Evolutionary conservation across 2,113 vertebrate species (phyloP).

Genomic region (Rallus limicola): DNA sequence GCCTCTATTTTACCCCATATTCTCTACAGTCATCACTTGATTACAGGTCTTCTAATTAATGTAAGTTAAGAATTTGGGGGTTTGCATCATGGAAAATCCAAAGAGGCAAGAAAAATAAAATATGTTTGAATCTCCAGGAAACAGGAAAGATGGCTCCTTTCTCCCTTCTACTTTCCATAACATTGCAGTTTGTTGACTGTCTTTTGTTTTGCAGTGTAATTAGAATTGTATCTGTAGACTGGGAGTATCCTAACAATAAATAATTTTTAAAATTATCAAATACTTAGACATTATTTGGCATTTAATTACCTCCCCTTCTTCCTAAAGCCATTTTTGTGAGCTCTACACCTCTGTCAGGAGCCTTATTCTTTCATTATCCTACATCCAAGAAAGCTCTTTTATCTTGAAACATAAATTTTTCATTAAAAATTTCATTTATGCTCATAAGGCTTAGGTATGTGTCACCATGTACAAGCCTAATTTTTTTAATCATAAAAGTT

Average conservation of each 20-base stretch:
- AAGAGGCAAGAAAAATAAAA: background rate
- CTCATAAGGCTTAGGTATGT: slow-evolving; percentile 26
- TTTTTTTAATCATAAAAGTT: slow-evolving; percentile 35
- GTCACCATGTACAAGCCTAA: background rate
- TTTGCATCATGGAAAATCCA: background rate
- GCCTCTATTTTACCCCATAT: background rate
- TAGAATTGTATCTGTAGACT: background rate
- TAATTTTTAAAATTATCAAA: background rate
- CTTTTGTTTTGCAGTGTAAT: background rate
- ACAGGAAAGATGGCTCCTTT: background rate
- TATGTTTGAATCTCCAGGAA: background rate
- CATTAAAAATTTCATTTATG: slow-evolving; percentile 49
- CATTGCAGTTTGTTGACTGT: background rate
- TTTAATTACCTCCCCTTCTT: background rate
- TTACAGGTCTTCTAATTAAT: background rate
- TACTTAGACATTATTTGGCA: background rate
- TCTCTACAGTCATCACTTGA: background rate
- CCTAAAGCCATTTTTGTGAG: background rate
- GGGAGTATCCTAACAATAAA: background rate
- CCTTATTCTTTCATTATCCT: slow-evolving; percentile 22
- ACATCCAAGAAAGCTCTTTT: slow-evolving; percentile 10
- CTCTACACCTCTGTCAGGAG: background rate
- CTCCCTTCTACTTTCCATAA: background rate
- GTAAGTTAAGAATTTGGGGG: background rate
- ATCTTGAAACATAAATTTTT: slow-evolving; percentile 43